phyloP scores from a whole-genome alignment of 2,888 invertebrate species.

The Adelognathus sp. region DNA sequence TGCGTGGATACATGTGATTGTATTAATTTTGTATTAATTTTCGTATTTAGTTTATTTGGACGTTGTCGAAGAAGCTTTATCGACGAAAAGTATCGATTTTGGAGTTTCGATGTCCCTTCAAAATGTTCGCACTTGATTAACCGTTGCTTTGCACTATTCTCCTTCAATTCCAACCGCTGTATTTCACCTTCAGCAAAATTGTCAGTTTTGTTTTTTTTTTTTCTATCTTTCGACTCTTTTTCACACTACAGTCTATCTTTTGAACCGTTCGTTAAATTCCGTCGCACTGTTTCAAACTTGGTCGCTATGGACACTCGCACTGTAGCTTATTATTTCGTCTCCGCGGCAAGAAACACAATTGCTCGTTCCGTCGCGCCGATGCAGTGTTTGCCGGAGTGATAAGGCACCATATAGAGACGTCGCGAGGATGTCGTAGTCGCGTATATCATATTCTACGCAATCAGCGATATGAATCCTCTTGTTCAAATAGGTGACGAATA shows the following conservation, averaged over 20 bases:
- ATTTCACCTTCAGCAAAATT: no score
- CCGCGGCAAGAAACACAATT: background rate
- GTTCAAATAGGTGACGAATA: conserved; percentile 49
- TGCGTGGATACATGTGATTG: no score
- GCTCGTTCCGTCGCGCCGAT: background rate
- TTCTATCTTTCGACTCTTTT: no score
- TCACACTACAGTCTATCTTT: background rate
- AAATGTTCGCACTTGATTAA: no score
- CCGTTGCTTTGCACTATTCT: no score
- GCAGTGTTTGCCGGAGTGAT: conserved; percentile 6
- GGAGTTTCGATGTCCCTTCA: no score
- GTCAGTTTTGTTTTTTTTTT: no score
- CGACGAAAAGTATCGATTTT: no score
- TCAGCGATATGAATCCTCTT: conserved; percentile 29
- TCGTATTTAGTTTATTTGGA: no score
- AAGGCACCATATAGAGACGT: conserved; percentile 20
- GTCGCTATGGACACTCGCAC: background rate
- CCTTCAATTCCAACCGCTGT: no score
- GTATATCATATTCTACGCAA: conserved; percentile 1
- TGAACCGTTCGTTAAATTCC: background rate
- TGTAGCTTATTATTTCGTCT: background rate
- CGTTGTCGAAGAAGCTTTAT: no score
- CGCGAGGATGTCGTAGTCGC: background rate
- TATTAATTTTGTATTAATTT: no score
- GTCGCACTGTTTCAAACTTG: background rate